Evolutionary conservation across 2,113 vertebrate genomes (phyloP).

Genomic region (Ursus arctos): DNA sequence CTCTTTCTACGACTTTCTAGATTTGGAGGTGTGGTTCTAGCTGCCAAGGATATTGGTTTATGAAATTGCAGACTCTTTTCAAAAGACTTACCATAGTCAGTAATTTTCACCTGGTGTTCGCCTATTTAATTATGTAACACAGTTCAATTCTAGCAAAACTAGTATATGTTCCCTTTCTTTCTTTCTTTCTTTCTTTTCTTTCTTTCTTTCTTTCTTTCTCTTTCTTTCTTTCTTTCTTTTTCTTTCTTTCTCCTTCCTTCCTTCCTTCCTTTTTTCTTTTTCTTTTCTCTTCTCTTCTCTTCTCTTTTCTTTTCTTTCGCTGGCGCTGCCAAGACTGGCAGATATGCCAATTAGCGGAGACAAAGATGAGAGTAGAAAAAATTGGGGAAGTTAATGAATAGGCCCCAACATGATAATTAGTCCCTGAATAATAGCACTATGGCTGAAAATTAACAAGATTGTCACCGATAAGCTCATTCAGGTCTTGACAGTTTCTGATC

Average conservation of each 20-base stretch:
- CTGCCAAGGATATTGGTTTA: neutral
- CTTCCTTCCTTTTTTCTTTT: too few relatives aligned
- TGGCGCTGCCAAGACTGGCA: neutral
- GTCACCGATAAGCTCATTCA: neutral
- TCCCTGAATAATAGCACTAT: neutral
- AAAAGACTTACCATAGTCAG: neutral
- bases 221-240: neutral
- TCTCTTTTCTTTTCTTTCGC: neutral
- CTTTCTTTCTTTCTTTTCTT: too few relatives aligned
- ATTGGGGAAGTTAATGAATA: constrained; percentile 9
- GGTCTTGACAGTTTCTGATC: neutral
- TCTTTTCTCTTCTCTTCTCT: neutral
- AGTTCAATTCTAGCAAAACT: neutral
- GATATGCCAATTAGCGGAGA: neutral
- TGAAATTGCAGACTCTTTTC: neutral
- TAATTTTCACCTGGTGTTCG: constrained; percentile 11
- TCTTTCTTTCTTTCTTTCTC: too few relatives aligned
- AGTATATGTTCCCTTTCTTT: neutral
- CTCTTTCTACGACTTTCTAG: neutral
- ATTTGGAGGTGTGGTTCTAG: neutral
- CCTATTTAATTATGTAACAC: constrained; percentile 1
- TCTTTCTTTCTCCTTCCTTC: neutral
- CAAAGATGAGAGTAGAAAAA: neutral
- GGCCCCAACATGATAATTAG: neutral
- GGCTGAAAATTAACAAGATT: constrained; percentile 29